Percentiles rank a stretch among this genome's conserved stretches.
Evolutionary conservation across 2,797 vertebrate species (phyloP).

Genomic region (Arvicola amphibius): DNA sequence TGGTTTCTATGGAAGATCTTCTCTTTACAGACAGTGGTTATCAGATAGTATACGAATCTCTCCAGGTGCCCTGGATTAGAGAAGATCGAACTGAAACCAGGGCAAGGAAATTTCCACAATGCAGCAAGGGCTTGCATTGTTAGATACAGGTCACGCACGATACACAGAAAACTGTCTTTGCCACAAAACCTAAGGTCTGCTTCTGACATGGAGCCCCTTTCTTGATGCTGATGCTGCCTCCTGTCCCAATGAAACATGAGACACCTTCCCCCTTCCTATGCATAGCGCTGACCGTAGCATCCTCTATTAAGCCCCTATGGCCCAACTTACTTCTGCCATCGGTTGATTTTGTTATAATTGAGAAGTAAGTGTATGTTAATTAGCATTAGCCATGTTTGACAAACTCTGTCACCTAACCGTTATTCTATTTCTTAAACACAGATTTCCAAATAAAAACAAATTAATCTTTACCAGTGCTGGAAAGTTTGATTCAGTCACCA

Average conservation of each 20-base stretch:
- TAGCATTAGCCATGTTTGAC: neutral
- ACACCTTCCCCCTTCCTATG: neutral
- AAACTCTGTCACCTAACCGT: neutral
- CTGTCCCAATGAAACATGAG: neutral
- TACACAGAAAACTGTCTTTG: neutral
- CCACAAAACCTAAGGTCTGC: neutral
- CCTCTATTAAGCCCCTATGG: neutral
- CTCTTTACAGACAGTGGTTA: neutral
- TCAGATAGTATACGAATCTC: neutral
- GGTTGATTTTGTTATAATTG: neutral
- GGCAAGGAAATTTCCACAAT: neutral
- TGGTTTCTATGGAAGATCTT: neutral
- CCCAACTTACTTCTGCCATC: neutral
- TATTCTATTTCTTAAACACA: neutral
- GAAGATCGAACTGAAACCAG: neutral
- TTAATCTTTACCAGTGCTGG: neutral
- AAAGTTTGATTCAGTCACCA: neutral
- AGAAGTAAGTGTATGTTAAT: neutral
- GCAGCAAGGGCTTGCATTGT: neutral
- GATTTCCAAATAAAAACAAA: neutral
- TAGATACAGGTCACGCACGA: neutral
- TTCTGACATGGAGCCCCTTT: neutral
- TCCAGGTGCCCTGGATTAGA: neutral
- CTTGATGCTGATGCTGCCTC: neutral
- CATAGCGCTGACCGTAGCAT: neutral